A percentile compares a stretch with the other conserved stretches of the same genome.
Evolutionary conservation across 2,113 vertebrate species (phyloP).

Genomic region (Clarias macrocephalus): DNA sequence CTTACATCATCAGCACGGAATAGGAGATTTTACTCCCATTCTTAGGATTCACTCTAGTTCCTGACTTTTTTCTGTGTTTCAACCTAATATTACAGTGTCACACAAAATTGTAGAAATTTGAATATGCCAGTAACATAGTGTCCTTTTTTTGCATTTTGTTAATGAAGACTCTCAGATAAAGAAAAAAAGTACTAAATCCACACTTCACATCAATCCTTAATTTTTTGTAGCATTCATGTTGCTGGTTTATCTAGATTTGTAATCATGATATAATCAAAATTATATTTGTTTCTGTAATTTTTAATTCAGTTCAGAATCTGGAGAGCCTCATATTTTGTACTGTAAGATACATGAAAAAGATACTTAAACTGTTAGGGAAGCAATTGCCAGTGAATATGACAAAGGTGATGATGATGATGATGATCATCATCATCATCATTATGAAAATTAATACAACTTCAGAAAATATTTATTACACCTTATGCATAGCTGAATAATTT

Average conservation of each 20-base stretch:
- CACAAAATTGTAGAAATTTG: neutral
- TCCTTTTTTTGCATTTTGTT: neutral
- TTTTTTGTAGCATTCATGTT: neutral
- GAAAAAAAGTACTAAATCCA: neutral
- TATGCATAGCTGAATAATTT: neutral
- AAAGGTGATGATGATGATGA: neutral
- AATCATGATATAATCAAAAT: neutral
- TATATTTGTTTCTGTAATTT: neutral
- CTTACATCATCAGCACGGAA: constrained; percentile 51
- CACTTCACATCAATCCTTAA: neutral
- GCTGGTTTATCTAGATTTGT: neutral
- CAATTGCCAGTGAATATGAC: neutral
- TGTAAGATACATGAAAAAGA: neutral
- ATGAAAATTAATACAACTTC: neutral
- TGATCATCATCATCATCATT: neutral
- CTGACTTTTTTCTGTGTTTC: constrained; percentile 14
- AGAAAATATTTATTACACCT: constrained; percentile 1
- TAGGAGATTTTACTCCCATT: constrained; percentile 47
- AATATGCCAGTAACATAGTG: neutral
- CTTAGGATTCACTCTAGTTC: neutral
- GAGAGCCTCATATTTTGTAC: neutral
- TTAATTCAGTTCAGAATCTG: neutral
- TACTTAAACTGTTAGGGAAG: neutral
- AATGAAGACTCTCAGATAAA: neutral
- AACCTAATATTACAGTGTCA: too few species aligned